Percentiles rank a stretch among this genome's conserved stretches.
These are phyloP conservation scores for Peromyscus melanophrys DNA, from an alignment of 2,797 vertebrate genomes.

Conservation along the genomic window DNA sequence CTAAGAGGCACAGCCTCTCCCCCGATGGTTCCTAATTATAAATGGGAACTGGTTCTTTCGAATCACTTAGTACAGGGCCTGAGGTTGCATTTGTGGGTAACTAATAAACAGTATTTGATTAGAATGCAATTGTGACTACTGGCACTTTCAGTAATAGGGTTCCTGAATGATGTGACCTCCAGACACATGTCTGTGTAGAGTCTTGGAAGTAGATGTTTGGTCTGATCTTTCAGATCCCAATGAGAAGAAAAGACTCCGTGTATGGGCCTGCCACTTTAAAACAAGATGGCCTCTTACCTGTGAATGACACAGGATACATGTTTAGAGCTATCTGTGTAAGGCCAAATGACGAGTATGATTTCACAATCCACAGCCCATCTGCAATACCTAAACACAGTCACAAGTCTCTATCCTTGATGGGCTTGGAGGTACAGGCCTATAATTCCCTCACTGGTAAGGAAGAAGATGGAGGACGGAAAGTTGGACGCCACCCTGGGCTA, in stretches of 20 bases:
- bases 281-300: not conserved
- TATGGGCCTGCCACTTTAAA: slow-evolving; percentile 34
- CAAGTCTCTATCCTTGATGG: not conserved
- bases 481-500: not conserved
- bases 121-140: slow-evolving; percentile 47
- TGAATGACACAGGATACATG: too few relatives aligned
- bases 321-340: not conserved
- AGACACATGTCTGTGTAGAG: slow-evolving; percentile 64
- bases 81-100: not conserved
- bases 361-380: not conserved
- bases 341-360: too few relatives aligned
- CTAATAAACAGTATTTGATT: not conserved
- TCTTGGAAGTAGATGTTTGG: slow-evolving; percentile 71
- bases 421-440: not conserved
- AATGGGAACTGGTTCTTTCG: not conserved
- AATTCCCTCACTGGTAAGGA: not conserved
- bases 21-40: not conserved
- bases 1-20: not conserved
- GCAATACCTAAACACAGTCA: not conserved
- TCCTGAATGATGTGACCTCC: slow-evolving; percentile 78
- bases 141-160: slow-evolving; percentile 55
- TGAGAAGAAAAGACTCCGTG: slow-evolving; percentile 78
- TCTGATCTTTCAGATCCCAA: slow-evolving; percentile 85
- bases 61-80: not conserved
- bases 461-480: not conserved